These are phyloP conservation scores for Drosophila aldrichi DNA, from an alignment of 2,888 invertebrate genomes.

Conservation along the genomic window DNA sequence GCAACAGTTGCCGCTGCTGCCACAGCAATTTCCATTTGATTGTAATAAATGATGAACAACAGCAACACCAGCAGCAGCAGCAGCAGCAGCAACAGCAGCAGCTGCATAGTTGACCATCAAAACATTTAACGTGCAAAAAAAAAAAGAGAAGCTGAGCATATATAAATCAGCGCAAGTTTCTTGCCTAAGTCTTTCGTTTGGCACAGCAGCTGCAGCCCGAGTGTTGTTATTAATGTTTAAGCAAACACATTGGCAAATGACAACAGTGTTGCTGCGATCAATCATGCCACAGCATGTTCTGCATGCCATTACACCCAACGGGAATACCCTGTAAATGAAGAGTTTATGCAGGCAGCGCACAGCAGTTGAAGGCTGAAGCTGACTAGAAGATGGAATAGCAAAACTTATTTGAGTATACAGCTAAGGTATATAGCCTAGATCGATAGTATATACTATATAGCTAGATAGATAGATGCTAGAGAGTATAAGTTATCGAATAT, in stretches of 20 bases:
- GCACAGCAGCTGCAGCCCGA: constrained; percentile 16
- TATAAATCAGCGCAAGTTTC: constrained; percentile 71
- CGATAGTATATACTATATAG: not conserved
- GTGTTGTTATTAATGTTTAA: constrained; percentile 56
- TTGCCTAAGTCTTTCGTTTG: constrained; percentile 73
- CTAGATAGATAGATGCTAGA: not conserved
- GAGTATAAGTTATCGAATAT: no score
- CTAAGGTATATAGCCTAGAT: not conserved
- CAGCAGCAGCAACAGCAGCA: constrained; percentile 8
- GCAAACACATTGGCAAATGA: constrained; percentile 47
- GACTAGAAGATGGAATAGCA: not conserved
- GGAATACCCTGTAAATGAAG: constrained; percentile 37
- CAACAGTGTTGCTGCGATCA: constrained; percentile 44
- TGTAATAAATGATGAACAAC: constrained; percentile 54
- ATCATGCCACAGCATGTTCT: constrained; percentile 43
- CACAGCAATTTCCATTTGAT: constrained; percentile 53
- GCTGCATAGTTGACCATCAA: constrained; percentile 29
- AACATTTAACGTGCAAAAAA: constrained; percentile 35
- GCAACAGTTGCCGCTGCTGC: constrained; percentile 19
- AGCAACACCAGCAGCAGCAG: constrained; percentile 12
- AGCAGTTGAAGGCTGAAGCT: not conserved
- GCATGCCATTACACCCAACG: not conserved
- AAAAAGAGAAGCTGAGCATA: not conserved
- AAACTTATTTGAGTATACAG: not conserved
- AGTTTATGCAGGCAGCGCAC: not conserved